Percentiles rank a stretch among this genome's conserved stretches.
Conservation (phyloP, 2,797 vertebrate genomes). For the Telmatherina bonti region DNA sequence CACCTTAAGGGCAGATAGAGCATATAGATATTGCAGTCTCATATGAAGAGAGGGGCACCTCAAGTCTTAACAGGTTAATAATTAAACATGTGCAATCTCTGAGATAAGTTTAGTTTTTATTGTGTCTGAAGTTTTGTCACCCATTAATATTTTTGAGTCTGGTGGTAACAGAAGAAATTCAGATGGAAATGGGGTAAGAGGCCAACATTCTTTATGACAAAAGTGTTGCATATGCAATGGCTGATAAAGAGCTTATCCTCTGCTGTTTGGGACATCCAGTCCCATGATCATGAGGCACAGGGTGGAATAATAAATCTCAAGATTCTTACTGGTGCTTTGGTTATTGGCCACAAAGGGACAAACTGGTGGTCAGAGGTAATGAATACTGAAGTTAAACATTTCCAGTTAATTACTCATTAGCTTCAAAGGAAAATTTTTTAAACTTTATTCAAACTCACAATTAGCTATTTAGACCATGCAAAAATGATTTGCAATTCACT, state of each 20-base stretch:
- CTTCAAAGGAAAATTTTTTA: neutral
- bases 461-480: neutral
- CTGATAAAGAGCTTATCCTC: conserved; percentile 76
- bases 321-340: conserved; percentile 29
- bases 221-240: conserved; percentile 60
- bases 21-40: neutral
- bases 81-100: neutral
- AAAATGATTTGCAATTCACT: too few species aligned
- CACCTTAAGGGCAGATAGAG: neutral
- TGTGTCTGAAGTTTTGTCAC: neutral
- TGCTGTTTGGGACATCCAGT: conserved; percentile 54
- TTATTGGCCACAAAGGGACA: conserved; percentile 16
- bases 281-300: conserved; percentile 65
- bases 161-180: conserved; percentile 51
- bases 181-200: conserved; percentile 67
- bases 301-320: conserved; percentile 51
- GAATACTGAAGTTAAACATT: conserved; percentile 9
- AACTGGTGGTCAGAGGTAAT: conserved; percentile 8
- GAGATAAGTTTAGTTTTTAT: neutral
- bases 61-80: neutral
- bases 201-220: conserved; percentile 74
- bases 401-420: neutral
- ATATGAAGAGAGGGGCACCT: neutral
- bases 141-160: conserved; percentile 30
- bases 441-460: neutral